Evolutionary conservation across 1,140 invertebrate genomes (phyloP).

Genomic region (Procambarus clarkii): DNA sequence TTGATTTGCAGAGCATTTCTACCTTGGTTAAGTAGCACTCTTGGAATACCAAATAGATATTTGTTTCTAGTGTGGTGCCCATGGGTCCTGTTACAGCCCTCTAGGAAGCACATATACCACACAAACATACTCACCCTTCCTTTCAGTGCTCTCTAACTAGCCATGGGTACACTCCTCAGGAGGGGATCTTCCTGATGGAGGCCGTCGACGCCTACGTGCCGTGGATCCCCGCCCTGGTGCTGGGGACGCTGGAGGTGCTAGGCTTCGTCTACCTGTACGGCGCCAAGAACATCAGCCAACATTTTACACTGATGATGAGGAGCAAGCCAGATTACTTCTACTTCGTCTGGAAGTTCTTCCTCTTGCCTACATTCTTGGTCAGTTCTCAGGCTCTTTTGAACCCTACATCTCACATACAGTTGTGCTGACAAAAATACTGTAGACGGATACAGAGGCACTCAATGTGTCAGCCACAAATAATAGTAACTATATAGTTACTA

Average conservation of each 20-base stretch:
- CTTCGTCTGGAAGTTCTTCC: conserved; percentile 37
- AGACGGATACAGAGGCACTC: too few relatives aligned
- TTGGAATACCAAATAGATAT: too few relatives aligned
- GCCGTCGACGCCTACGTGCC: conserved; percentile 51
- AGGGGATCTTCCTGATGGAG: conserved; percentile 32
- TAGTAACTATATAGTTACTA: too few relatives aligned
- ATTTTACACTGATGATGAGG: conserved; percentile 47
- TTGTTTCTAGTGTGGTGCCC: too few relatives aligned
- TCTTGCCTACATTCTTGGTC: conserved; percentile 20
- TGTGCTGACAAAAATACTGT: too few relatives aligned
- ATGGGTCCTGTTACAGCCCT: too few relatives aligned
- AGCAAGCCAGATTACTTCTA: background rate
- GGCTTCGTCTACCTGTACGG: conserved; percentile 50
- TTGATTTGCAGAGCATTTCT: too few relatives aligned
- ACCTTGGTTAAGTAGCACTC: too few relatives aligned
- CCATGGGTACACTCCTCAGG: background rate
- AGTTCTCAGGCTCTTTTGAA: background rate
- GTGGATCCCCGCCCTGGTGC: conserved; percentile 16
- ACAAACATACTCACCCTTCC: too few relatives aligned
- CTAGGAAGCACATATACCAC: too few relatives aligned
- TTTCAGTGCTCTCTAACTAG: too few relatives aligned
- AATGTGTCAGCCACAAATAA: too few relatives aligned
- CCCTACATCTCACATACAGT: background rate
- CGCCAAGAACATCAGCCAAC: conserved; percentile 22
- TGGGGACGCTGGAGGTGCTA: conserved; percentile 43